phyloP scores from a whole-genome alignment of 1,140 invertebrate species.

The Lethocerus indicus region DNA sequence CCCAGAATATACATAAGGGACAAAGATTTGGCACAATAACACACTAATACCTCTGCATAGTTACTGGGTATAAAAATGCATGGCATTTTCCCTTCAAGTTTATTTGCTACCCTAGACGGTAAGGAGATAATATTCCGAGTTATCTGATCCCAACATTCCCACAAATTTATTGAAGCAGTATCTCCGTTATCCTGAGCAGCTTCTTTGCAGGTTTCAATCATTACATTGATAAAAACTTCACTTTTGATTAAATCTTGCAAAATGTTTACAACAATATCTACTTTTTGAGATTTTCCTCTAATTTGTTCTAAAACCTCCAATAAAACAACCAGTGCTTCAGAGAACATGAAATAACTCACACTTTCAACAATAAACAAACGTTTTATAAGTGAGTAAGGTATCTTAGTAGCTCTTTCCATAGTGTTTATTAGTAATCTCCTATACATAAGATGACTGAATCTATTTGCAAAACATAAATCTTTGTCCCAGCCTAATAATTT shows the following conservation, averaged over 20 bases:
- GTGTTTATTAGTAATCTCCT: too few relatives aligned
- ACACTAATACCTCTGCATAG: too few relatives aligned
- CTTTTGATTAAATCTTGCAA: slow-evolving; percentile 32
- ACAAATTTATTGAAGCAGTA: slow-evolving; percentile 1
- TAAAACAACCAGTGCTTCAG: slow-evolving; percentile 30
- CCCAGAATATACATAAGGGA: too few relatives aligned
- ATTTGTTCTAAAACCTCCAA: slow-evolving; percentile 30
- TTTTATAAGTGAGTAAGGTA: not conserved
- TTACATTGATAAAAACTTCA: slow-evolving; percentile 32
- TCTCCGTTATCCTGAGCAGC: not conserved
- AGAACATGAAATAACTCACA: slow-evolving; percentile 25
- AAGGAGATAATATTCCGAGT: slow-evolving; percentile 43
- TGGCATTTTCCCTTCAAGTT: slow-evolving; percentile 31
- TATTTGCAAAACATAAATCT: too few relatives aligned
- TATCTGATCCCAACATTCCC: slow-evolving; percentile 33
- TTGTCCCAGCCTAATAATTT: too few relatives aligned
- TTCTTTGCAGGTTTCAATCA: slow-evolving; percentile 20
- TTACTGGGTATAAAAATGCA: slow-evolving; percentile 35
- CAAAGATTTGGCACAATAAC: too few relatives aligned
- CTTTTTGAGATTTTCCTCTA: too few relatives aligned
- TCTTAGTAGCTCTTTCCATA: too few relatives aligned
- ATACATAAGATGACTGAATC: too few relatives aligned
- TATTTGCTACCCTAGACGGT: slow-evolving; percentile 48
- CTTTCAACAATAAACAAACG: slow-evolving; percentile 28
- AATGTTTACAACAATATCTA: slow-evolving; percentile 24